These are phyloP conservation scores for Cacoxenus indagator DNA, from an alignment of 2,888 invertebrate genomes.

Conservation along the genomic window DNA sequence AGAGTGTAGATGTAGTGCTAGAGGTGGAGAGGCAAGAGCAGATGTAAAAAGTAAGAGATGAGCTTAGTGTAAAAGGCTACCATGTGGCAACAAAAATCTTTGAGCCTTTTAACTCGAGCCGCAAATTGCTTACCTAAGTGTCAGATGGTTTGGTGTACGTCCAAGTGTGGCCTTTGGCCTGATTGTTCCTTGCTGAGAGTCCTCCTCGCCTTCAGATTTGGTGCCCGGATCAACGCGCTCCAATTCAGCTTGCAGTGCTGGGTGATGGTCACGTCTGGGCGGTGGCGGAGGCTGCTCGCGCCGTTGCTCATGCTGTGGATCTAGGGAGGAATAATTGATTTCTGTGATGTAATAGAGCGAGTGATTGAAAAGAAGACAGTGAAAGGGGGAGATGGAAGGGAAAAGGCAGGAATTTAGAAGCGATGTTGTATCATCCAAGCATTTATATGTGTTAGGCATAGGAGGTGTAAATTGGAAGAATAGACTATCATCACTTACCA, in stretches of 20 bases:
- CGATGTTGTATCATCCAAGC: not conserved
- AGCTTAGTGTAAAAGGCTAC: slow-evolving; percentile 31
- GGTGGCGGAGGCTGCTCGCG: slow-evolving; percentile 61
- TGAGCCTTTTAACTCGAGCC: not conserved
- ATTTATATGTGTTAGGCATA: not conserved
- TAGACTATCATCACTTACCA: slow-evolving; percentile 72
- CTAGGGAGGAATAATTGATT: slow-evolving; percentile 66
- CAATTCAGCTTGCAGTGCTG: slow-evolving; percentile 68
- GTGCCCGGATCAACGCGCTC: slow-evolving; percentile 80
- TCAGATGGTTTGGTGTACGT: slow-evolving; percentile 93
- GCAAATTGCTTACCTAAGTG: slow-evolving; percentile 76
- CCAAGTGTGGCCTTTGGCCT: slow-evolving; percentile 80
- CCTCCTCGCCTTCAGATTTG: slow-evolving; percentile 90
- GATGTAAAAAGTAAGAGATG: slow-evolving; percentile 32
- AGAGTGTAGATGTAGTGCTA: slow-evolving; percentile 93
- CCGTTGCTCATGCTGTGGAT: slow-evolving; percentile 58
- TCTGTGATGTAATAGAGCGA: slow-evolving; percentile 44
- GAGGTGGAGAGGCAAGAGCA: not conserved
- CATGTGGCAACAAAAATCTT: not conserved
- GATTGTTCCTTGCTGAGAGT: slow-evolving; percentile 78
- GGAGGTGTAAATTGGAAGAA: not conserved
- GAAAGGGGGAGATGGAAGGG: slow-evolving; percentile 3
- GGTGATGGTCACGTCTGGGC: slow-evolving; percentile 68
- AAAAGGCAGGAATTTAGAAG: not conserved
- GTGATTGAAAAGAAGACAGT: slow-evolving; percentile 20